A percentile compares a stretch with the other conserved stretches of the same genome.
Evolutionary conservation across 1,140 invertebrate genomes (phyloP).

Genomic region (Cyclina sinensis): DNA sequence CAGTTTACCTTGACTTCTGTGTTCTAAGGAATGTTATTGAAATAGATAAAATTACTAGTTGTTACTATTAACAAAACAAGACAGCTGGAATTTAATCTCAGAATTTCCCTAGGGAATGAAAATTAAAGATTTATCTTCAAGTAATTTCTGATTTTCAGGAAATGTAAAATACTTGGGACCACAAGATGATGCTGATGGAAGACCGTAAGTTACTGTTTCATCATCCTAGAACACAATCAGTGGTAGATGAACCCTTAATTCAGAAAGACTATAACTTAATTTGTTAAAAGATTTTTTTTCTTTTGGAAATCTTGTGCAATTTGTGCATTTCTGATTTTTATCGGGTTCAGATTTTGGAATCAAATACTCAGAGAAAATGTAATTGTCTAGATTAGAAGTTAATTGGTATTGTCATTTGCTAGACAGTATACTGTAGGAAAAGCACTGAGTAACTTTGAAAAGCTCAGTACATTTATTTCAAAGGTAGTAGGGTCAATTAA

Average conservation of each 20-base stretch:
- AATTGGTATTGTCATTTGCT: background rate
- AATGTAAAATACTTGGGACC: slow-evolving; percentile 66
- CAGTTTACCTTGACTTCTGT: too few species aligned
- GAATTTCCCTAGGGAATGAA: too few species aligned
- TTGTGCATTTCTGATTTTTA: slow-evolving; percentile 23
- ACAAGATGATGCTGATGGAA: slow-evolving; percentile 56
- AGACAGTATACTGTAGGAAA: background rate
- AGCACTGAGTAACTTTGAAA: background rate
- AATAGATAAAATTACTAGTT: too few species aligned
- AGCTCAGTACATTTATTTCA: background rate
- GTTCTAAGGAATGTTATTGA: too few species aligned
- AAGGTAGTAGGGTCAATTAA: background rate
- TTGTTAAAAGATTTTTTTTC: background rate
- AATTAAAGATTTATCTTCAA: too few species aligned
- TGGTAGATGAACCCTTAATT: background rate
- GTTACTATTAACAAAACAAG: too few species aligned
- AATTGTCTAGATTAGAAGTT: background rate
- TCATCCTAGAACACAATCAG: background rate
- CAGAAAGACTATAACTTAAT: background rate
- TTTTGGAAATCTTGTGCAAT: slow-evolving; percentile 16
- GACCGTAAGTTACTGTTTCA: slow-evolving; percentile 55
- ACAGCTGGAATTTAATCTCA: too few species aligned
- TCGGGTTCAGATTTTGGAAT: background rate
- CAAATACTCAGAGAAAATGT: background rate
- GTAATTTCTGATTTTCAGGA: slow-evolving; percentile 31